Evolutionary conservation across 1,140 invertebrate species (phyloP), one percentile per base, ranked within the genome.

Genomic region (Idris sp.): DNA sequence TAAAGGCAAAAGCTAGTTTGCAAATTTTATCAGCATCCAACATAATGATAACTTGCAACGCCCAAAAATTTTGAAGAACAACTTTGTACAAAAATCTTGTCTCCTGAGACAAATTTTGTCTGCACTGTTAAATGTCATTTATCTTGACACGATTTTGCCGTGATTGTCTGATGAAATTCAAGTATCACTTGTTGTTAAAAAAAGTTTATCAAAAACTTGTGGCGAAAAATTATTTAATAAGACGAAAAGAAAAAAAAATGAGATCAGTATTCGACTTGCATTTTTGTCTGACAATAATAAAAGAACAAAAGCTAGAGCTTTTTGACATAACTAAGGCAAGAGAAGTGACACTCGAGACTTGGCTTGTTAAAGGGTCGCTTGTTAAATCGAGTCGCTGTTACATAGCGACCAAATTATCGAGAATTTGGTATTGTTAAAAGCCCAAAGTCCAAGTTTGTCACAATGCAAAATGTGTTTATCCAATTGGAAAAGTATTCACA

Each of bases 321-420:
- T 72, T 74, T 35, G 33, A 54, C 48, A 61, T 30, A 61, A 58
- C 13, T 19, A 49, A 67, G 38, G 46, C 48, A 40, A 33, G 48
- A 61, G 71, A 74, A 74, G 71, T 53, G 62, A 67, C 61, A 46
- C 61, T 65, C 54, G 48, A 67, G 56, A 61, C 38, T 67, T 61
- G 38, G 38, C 48, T 67, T 62, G 61, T 74, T 74, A 54, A 74
- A 74, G 48, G 49, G 35, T 28, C 36, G 62, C 62, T 74, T 58
- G 56, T 62, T 62, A 65, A 54, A 73, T 61, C 28, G 38, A 43
- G 43, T 44, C 41, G 25, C 25, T 9, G 25, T 30, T 40, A 56
- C 26, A 41, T 36, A 2, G 51, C 43, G 41, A 25, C 36, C 36
- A 41, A 41, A 56, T 54, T 72, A n/a, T 56, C 35, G 35, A 11